Evolutionary conservation across 2,797 vertebrate species (phyloP).

Genomic region (Oreonectes daqikongensis): DNA sequence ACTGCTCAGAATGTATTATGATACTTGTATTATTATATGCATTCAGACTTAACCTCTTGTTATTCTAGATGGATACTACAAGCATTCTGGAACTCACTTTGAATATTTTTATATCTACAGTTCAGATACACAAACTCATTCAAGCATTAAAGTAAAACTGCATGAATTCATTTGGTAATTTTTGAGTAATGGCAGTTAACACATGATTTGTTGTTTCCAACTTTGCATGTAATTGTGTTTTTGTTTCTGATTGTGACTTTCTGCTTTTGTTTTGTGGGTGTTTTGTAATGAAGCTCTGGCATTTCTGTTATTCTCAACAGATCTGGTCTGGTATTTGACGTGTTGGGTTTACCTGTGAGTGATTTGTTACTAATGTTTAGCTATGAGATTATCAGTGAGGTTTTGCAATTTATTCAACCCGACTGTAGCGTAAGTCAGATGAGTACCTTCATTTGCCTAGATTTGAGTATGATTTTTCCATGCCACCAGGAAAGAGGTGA

Average conservation of each 20-base stretch:
- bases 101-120: not conserved
- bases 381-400: not conserved
- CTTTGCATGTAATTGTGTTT: not conserved
- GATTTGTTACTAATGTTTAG: conserved; percentile 18
- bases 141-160: not conserved
- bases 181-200: not conserved
- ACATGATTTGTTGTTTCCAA: not conserved
- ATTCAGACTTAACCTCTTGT: not conserved
- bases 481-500: conserved; percentile 47
- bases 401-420: conserved; percentile 6
- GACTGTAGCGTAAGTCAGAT: conserved; percentile 30
- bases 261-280: not conserved
- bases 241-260: not conserved
- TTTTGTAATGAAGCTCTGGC: conserved; percentile 1
- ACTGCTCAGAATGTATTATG: too few relatives aligned
- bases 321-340: not conserved
- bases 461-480: conserved; percentile 65
- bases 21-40: not conserved
- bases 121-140: too few relatives aligned
- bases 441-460: conserved; percentile 57
- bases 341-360: not conserved
- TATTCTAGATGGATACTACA: not conserved
- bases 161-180: not conserved
- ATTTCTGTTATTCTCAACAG: not conserved
- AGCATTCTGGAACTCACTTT: not conserved